Conservation (phyloP, 2,797 vertebrate genomes). For the Distichodus sexfasciatus region DNA sequence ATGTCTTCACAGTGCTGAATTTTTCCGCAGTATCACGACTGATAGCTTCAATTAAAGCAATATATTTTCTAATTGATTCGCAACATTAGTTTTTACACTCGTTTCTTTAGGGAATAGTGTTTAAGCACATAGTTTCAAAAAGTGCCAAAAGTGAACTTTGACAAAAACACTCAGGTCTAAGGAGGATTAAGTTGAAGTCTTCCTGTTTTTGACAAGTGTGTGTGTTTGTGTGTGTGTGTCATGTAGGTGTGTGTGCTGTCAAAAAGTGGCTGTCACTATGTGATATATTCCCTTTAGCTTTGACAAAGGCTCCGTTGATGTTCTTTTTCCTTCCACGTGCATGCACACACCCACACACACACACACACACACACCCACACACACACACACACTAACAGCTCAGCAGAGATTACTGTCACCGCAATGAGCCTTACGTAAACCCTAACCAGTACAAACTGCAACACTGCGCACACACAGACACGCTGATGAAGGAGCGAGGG, state of each 20-base stretch:
- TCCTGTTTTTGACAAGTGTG: conserved; percentile 1
- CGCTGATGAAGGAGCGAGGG: too few relatives aligned
- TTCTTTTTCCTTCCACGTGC: too few relatives aligned
- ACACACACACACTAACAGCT: conserved; percentile 47
- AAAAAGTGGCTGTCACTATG: conserved; percentile 58
- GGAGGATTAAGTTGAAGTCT: neutral
- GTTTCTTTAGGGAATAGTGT: too few relatives aligned
- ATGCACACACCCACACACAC: too few relatives aligned
- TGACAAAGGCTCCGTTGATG: too few relatives aligned
- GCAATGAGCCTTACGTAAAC: conserved; percentile 53
- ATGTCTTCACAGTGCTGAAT: too few relatives aligned
- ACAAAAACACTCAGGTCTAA: neutral
- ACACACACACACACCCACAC: conserved; percentile 4
- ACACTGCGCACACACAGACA: neutral
- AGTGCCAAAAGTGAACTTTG: neutral
- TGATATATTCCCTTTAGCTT: conserved; percentile 59
- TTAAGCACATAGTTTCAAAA: too few relatives aligned
- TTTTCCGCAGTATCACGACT: too few relatives aligned
- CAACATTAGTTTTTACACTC: too few relatives aligned
- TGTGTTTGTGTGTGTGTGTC: conserved; percentile 28
- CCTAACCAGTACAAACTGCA: conserved; percentile 53
- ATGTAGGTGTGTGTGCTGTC: conserved; percentile 60
- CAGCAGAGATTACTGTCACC: conserved; percentile 71
- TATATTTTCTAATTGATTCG: too few relatives aligned
- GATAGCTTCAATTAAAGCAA: too few relatives aligned